Evolutionary conservation across 2,113 vertebrate species (phyloP), one percentile per base, ranked within the genome.

Genomic region (Aegypius monachus): DNA sequence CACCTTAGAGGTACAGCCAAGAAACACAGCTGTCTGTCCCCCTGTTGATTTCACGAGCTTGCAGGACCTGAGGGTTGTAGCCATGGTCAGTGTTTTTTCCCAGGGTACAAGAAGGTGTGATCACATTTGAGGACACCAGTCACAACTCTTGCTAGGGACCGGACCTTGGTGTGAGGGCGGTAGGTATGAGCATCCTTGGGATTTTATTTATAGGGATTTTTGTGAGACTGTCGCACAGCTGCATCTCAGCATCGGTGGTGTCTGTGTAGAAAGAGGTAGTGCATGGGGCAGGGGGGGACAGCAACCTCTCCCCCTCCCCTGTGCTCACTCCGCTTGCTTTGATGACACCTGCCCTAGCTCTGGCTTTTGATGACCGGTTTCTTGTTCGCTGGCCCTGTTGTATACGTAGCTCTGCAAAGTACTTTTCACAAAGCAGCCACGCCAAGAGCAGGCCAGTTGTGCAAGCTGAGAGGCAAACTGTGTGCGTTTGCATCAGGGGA

Each of bases 401-500:
- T 12, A 15, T 18, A 15, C 1, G 1, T 19, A 18, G 42, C 31
- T 62, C 26, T 53, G 55, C 34, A 27, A 45, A 61, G 38, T 20
- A 18, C 55, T 32, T 61, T 20, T 36, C 26, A 32, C 63, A 52
- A 36, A 70, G 73, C 36, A 14, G 63, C 45, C 21, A 2, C 1
- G 1, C 53, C 11, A 27, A 36, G 38, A 26, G 55, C 32, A 14
- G 63, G 26, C 21, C 45, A 17, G 32, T 5, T 50, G 36, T 7
- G 38, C 53, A 43, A 68, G 36, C 38, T 2, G 42, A 11, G 34
- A 47, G 68, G 48, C 40, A 55, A 55, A 55, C 27, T 1, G 9
- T 2, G 50, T n/a, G 62, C 0, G 1, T 19, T n/a, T 16, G 20
- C 4, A 4, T n/a, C 52, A 9, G 31, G 47, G 38, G 17, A 4